Base-by-base conservation (phyloP, 2,113 vertebrate species). In the Otis tarda region DNA sequence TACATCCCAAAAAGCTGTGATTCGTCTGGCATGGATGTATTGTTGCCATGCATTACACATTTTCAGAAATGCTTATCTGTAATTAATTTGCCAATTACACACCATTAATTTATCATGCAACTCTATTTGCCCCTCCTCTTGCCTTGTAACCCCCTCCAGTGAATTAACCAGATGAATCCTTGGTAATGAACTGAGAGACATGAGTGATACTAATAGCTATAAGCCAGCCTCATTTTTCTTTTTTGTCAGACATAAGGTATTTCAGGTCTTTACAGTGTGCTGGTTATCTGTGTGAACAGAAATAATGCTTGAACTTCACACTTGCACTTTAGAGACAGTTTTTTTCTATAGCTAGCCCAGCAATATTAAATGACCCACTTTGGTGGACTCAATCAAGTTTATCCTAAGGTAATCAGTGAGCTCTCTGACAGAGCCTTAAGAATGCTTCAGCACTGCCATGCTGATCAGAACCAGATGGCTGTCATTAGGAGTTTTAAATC, bases 11-110 rank as follows among this genome's bases (percentile, higher is more conserved):
- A 85, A 78, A 55, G 10, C 3, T n/a, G 16, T 49, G 56, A 82
- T 90, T 87, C 0, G 0, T 50, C 15, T 8, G 20, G 5, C 18
- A 43, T 50, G 37, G 63, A 68, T 43, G 49, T 60, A 12, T 33
- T 78, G 85, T 73, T 82, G 14, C 23, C 30, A 68, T 22, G 41
- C 82, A 65, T 33, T 22, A 56, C n/a, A 52, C 14, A 49, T 87
- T 93, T 87, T 76, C 28, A 70, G 63, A 87, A 96, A 85, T 74
- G 17, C 33, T 87, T 94, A 60, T 89, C 55, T 75, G 31, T 85
- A 93, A 94, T 71, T 91, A 90, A 84, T 80, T 89, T 89, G 52
- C 35, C 57, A 60, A 50, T 87, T 87, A 47, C 80, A 80, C 10
- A 35, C 12, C 23, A 88, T 61, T 91, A 89, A 92, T 92, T 93